phyloP scores from a whole-genome alignment of 2,888 invertebrate genomes.

The Gastrophysa polygoni region DNA sequence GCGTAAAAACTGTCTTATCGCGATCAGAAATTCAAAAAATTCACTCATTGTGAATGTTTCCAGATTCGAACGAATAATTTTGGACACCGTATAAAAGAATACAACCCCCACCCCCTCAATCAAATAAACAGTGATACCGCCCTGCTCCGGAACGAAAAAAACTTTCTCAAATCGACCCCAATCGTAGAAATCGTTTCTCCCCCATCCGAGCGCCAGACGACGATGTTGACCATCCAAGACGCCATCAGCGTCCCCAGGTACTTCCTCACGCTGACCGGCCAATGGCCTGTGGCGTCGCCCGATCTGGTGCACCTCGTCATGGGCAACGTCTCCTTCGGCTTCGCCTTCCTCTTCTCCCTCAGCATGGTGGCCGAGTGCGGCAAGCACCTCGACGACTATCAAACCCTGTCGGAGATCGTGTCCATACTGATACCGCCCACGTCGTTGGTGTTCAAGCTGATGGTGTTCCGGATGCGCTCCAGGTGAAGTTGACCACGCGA shows the following conservation, averaged over 20 bases:
- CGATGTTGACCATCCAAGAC: not conserved
- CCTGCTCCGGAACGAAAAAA: too few species aligned
- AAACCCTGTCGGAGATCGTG: slow-evolving; percentile 12
- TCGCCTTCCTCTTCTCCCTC: not conserved
- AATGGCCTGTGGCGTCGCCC: not conserved
- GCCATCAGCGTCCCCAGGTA: not conserved
- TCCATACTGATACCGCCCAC: slow-evolving; percentile 13
- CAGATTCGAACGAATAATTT: too few species aligned
- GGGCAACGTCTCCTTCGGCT: not conserved
- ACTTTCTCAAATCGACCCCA: too few species aligned
- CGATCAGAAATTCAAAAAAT: too few species aligned
- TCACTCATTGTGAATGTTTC: too few species aligned
- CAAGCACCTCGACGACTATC: slow-evolving; percentile 12
- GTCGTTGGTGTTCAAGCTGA: slow-evolving; percentile 13
- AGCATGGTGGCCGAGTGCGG: slow-evolving; percentile 7
- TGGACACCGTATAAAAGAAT: too few species aligned
- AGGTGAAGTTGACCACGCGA: too few species aligned
- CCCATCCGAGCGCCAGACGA: not conserved
- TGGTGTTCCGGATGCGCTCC: slow-evolving; percentile 7
- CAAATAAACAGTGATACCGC: too few species aligned
- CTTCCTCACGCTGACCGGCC: not conserved
- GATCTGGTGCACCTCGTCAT: not conserved
- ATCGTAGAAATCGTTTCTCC: too few species aligned
- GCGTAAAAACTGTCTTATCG: too few species aligned
- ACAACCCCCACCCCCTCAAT: too few species aligned